A percentile compares a stretch with the other conserved stretches of the same genome.
Conservation (phyloP, 1,140 invertebrate species). For the Acromyrmex echinatior region DNA sequence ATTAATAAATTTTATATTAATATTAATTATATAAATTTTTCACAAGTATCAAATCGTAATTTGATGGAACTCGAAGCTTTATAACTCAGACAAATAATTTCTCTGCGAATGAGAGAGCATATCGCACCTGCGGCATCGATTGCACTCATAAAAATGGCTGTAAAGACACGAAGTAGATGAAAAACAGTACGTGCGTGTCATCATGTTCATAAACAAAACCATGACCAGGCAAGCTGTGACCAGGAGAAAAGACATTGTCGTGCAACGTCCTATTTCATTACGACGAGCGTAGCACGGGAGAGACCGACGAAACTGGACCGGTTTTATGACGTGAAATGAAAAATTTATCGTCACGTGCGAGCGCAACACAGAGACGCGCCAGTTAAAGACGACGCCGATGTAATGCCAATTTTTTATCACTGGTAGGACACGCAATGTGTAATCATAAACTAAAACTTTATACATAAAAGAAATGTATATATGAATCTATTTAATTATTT, state of each 20-base stretch:
- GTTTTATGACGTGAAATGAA: constrained; percentile 34
- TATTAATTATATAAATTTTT: not conserved
- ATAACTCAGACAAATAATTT: not conserved
- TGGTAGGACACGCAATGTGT: not conserved
- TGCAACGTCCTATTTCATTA: constrained; percentile 34
- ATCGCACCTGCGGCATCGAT: constrained; percentile 24
- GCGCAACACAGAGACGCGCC: not conserved
- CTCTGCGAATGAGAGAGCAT: not conserved
- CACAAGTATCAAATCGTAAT: not conserved
- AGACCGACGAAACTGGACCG: not conserved
- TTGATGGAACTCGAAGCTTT: not conserved
- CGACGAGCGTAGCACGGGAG: not conserved
- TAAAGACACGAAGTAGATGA: constrained; percentile 8
- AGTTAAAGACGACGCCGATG: not conserved
- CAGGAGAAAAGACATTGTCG: not conserved
- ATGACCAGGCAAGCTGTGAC: not conserved
- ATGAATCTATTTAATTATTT: not conserved
- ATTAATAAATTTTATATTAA: too few relatives aligned
- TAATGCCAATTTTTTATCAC: constrained; percentile 1
- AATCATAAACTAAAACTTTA: constrained; percentile 33
- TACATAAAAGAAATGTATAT: not conserved
- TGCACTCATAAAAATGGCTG: constrained; percentile 40
- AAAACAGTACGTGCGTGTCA: not conserved
- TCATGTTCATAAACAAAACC: constrained; percentile 36
- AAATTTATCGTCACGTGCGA: constrained; percentile 49